Base-by-base conservation (phyloP, 2,797 vertebrate genomes). In the Calcarius lapponicus region DNA sequence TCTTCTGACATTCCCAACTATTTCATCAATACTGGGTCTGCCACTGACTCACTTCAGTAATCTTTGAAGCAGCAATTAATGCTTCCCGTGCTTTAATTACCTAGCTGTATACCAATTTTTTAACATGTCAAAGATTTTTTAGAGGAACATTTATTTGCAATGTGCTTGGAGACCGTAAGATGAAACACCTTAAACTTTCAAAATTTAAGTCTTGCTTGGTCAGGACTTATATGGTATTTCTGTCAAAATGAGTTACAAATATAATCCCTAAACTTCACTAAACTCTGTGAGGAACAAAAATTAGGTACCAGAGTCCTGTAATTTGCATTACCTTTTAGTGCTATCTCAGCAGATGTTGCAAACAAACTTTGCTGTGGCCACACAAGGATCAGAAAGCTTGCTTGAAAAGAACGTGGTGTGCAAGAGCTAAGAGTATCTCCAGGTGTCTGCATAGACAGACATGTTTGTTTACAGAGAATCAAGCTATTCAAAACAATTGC, bases 401-500 rank as follows among this genome's bases (percentile, higher is more conserved):
- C 50, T 70, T 89, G 53, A 82, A 92, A 95, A 80, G 17, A 92
- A 91, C 7, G 16, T 9, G 32, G 40, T 72, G 65, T 69, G 64
- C 54, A 64, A 74, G 10, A 38, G 62, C 78, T 92, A 86, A 60
- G 29, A 79, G 56, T 18, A 69, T 92, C 50, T 93, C 93, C 84
- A 93, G 79, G 72, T 73, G 64, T 66, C 74, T 95, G 45, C 84
- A 69, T 0, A 90, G 66, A 90, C 66, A 92, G 15, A 2, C 42
- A 19, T 45, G 51, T 94, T 96, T 97, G 83, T 96, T 97, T 97
- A 90, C 20, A 45, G 32, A 74, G 66, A 95, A 88, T 92, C 50
- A 26, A 43, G 78, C 86, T 93, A 86, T 64, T 65, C 56, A 91
- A 61, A 93, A 69, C 87, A 61, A 96, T 5, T 86, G 80, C 95